phyloP scores from a whole-genome alignment of 2,797 vertebrate species.

The Mormyrops attenuatus region DNA sequence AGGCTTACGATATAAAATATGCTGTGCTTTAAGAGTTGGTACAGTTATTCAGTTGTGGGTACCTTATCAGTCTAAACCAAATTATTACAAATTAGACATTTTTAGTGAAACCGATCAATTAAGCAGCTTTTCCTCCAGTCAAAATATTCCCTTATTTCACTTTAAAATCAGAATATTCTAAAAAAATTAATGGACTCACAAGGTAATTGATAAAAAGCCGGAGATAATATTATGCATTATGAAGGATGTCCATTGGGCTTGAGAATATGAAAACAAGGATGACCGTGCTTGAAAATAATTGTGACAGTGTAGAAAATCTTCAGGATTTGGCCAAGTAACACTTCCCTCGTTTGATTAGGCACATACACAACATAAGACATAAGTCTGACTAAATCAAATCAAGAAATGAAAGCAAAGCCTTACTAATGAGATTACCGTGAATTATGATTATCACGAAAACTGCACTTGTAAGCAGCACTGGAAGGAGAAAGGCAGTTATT shows the following conservation, averaged over 20 bases:
- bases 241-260: background rate
- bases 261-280: conserved; percentile 7
- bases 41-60: background rate
- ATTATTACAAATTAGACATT: background rate
- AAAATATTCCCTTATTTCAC: background rate
- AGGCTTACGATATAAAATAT: background rate
- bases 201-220: background rate
- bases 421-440: conserved; percentile 11
- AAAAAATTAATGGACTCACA: background rate
- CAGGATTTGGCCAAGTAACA: conserved; percentile 6
- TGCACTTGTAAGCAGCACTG: conserved; percentile 8
- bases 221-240: background rate
- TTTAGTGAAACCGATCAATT: conserved; percentile 3
- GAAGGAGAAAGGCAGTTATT: conserved; percentile 7
- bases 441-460: conserved; percentile 3
- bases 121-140: background rate
- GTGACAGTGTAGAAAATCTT: conserved; percentile 6
- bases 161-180: conserved; percentile 1
- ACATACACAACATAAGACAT: conserved; percentile 1
- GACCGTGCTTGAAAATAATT: conserved; percentile 5
- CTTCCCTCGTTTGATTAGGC: background rate
- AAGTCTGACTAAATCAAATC: conserved; percentile 9
- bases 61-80: background rate
- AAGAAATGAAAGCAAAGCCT: conserved; percentile 3
- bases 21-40: background rate